Percentiles rank a stretch among this genome's conserved stretches.
These are phyloP conservation scores for Vespertilio murinus DNA, from an alignment of 2,797 vertebrate species.

Conservation along the genomic window DNA sequence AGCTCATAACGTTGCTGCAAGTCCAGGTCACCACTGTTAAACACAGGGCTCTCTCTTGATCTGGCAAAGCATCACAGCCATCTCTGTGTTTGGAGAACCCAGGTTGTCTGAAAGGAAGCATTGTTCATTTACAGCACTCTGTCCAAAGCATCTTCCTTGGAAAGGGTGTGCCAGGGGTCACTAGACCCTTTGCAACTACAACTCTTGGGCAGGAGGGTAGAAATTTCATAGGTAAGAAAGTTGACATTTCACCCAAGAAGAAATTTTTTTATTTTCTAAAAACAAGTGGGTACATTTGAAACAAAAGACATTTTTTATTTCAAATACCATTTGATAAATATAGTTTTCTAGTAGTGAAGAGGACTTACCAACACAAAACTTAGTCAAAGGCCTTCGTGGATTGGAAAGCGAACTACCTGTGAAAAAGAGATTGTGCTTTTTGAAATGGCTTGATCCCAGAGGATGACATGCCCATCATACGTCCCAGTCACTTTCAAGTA, in stretches of 20 bases:
- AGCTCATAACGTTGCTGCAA: not conserved
- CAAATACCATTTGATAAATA: not conserved
- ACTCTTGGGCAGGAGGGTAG: not conserved
- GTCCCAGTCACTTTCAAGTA: slow-evolving; percentile 49
- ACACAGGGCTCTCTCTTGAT: not conserved
- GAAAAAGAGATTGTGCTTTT: not conserved
- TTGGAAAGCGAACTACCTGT: not conserved
- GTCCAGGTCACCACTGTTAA: slow-evolving; percentile 3
- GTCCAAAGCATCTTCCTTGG: slow-evolving; percentile 4
- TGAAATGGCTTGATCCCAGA: not conserved
- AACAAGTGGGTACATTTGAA: not conserved
- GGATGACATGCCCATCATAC: not conserved
- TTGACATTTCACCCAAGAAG: not conserved
- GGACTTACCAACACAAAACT: not conserved
- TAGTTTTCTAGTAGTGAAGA: not conserved
- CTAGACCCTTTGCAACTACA: slow-evolving; percentile 25
- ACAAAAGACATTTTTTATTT: slow-evolving; percentile 26
- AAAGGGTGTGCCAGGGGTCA: not conserved
- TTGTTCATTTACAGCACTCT: not conserved
- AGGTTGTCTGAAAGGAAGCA: slow-evolving; percentile 61
- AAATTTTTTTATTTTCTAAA: slow-evolving; percentile 33
- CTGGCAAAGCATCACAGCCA: slow-evolving; percentile 47
- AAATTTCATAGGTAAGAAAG: not conserved
- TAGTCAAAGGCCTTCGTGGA: not conserved
- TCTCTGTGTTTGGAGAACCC: slow-evolving; percentile 56